Evolutionary conservation across 2,888 invertebrate species (phyloP), one percentile per base, ranked within the genome.

Genomic region (Limenitis camilla): DNA sequence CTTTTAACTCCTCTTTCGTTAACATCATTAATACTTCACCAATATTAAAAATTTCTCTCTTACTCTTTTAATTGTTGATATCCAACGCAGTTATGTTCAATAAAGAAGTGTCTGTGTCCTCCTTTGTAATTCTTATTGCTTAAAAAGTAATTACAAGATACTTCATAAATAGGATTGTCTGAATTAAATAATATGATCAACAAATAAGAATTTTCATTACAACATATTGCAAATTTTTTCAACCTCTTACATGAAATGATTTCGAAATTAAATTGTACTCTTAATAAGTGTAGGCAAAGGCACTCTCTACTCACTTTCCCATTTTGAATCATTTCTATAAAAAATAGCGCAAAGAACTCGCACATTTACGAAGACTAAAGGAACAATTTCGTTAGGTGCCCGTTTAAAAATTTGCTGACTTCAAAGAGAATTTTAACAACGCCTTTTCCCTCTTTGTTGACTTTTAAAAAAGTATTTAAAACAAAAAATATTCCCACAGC

Each of bases 311-410:
- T 40, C 52, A 44, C 47, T 55, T 55, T 47, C 39, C 48, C 48
- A 52, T 40, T 51, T 55, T 46, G 19, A 49, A 48, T 55, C 40
- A 43, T 44, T 66, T 64, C 67, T 67, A 65, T 61, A 51, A 73
- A 80, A 80, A 78, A 78, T 73, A 66, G 68, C 65, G 71, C 68
- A 69, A 78, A 78, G 76, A 74, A 72, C 74, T 72, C 67, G 71
- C 72, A 74, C 78, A 75, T 81, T 83, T 79, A 79, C 77, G 78
- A 76, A 81, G 68, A 74, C 76, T 77, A 79, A 82, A 82, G 78
- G 82, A 82, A 83, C 80, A 84, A 83, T 83, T 82, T 78, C 74
- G 82, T 83, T 84, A 82, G 81, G 80, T 76, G 75, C 76, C 75
- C 78, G 76, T 70, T 78, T 78, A 67, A 83, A 72, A 79, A 81